Percentiles rank a stretch among this genome's conserved stretches.
Evolutionary conservation across 2,797 vertebrate species (phyloP).

Genomic region (Caiman crocodilus): DNA sequence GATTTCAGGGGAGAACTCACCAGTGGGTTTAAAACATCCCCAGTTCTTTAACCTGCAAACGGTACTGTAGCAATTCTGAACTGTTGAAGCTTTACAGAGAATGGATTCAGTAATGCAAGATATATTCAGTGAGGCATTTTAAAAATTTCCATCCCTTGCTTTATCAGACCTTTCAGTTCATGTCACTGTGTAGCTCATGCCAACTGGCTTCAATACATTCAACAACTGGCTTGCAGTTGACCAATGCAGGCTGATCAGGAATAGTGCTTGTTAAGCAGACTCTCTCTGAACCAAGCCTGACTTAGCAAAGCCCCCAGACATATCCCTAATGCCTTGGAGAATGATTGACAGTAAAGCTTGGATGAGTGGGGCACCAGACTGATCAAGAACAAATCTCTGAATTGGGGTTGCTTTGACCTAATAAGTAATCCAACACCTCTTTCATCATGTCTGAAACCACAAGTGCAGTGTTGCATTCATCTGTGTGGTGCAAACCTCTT

Average conservation of each 20-base stretch:
- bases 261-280: not conserved
- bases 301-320: not conserved
- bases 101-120: not conserved
- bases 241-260: not conserved
- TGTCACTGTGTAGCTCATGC: rapidly evolving
- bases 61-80: not conserved
- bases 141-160: rapidly evolving
- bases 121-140: not conserved
- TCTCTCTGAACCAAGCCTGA: not conserved
- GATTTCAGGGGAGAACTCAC: not conserved
- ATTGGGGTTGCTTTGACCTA: not conserved
- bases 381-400: not conserved
- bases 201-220: not conserved
- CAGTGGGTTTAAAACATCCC: not conserved
- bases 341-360: not conserved
- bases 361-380: not conserved
- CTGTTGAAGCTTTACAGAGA: too few relatives aligned
- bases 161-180: not conserved
- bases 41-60: not conserved
- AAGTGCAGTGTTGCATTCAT: not conserved
- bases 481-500: not conserved
- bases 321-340: not conserved
- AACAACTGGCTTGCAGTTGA: not conserved
- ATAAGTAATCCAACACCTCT: not conserved
- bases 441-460: not conserved